These are phyloP conservation scores for Epiblema foenella DNA, from an alignment of 2,888 invertebrate species.

Conservation along the genomic window DNA sequence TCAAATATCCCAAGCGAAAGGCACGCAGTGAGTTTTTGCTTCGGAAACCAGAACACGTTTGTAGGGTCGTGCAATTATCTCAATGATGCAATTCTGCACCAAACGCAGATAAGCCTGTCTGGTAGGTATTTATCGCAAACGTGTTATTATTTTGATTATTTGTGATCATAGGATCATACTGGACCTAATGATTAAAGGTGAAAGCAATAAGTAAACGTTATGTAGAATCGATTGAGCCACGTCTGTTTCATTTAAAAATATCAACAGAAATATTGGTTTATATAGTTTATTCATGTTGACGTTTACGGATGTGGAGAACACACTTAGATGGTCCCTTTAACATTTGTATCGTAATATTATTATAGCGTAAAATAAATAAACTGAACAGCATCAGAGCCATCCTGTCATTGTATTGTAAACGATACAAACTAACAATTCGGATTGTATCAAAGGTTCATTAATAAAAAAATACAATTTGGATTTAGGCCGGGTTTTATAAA, in stretches of 20 bases:
- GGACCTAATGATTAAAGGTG: not conserved
- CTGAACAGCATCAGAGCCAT: too few species aligned
- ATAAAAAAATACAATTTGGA: too few species aligned
- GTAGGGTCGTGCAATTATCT: slow-evolving; percentile 48
- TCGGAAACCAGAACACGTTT: slow-evolving; percentile 40
- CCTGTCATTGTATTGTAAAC: too few species aligned
- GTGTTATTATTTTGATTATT: not conserved
- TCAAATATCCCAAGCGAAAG: not conserved
- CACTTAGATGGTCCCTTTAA: not conserved
- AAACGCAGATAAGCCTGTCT: slow-evolving; percentile 55
- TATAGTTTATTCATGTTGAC: not conserved
- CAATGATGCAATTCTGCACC: slow-evolving; percentile 65
- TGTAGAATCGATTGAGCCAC: not conserved
- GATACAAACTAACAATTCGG: too few species aligned
- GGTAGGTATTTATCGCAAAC: not conserved
- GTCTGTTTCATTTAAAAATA: too few species aligned
- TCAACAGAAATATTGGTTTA: not conserved
- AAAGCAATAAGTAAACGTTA: not conserved
- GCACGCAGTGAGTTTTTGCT: not conserved
- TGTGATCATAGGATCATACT: not conserved
- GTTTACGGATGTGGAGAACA: not conserved
- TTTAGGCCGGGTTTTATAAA: too few species aligned
- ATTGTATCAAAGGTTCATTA: too few species aligned
- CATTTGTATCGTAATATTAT: too few species aligned
- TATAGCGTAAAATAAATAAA: too few species aligned